Evolutionary conservation across 2,113 vertebrate genomes (phyloP).

Genomic region (Salvelinus namaycush): DNA sequence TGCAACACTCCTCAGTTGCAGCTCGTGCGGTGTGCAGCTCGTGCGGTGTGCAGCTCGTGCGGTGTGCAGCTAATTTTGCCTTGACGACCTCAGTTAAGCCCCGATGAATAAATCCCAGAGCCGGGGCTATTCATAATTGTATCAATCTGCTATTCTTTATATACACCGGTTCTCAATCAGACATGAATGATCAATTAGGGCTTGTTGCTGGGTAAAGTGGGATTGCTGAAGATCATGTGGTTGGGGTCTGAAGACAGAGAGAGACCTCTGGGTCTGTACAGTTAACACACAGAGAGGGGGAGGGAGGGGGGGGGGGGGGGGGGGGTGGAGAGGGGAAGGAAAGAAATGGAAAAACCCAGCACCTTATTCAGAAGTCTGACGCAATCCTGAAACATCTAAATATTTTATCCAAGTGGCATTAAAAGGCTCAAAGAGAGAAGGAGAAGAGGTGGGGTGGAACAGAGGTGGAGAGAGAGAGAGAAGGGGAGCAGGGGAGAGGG

Average conservation of each 20-base stretch:
- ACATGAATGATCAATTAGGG: conserved; percentile 58
- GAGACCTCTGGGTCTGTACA: neutral
- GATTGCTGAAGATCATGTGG: conserved; percentile 37
- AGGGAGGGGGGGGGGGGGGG: neutral
- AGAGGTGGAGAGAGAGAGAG: too few species aligned
- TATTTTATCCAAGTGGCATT: conserved; percentile 69
- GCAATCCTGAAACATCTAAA: conserved; percentile 64
- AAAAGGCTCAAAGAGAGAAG: conserved; percentile 54
- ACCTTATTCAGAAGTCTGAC: conserved; percentile 68
- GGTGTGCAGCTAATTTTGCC: conserved; percentile 16
- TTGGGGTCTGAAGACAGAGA: conserved; percentile 12
- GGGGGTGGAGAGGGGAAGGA: neutral
- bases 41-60: conserved; percentile 7
- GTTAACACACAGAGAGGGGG: conserved; percentile 9
- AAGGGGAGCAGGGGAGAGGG: too few species aligned
- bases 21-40: conserved; percentile 1
- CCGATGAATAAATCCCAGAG: conserved; percentile 52
- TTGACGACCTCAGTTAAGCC: conserved; percentile 52
- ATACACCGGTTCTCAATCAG: conserved; percentile 42
- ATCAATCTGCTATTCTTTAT: conserved; percentile 35
- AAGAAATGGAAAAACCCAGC: conserved; percentile 39
- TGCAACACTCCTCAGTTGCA: too few species aligned
- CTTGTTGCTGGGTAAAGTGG: conserved; percentile 30
- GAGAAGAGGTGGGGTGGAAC: neutral
- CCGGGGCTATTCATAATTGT: conserved; percentile 42